A percentile compares a stretch with the other conserved stretches of the same genome.
Evolutionary conservation across 2,888 invertebrate genomes (phyloP).

Genomic region (Caenorhabditis uteleia): DNA sequence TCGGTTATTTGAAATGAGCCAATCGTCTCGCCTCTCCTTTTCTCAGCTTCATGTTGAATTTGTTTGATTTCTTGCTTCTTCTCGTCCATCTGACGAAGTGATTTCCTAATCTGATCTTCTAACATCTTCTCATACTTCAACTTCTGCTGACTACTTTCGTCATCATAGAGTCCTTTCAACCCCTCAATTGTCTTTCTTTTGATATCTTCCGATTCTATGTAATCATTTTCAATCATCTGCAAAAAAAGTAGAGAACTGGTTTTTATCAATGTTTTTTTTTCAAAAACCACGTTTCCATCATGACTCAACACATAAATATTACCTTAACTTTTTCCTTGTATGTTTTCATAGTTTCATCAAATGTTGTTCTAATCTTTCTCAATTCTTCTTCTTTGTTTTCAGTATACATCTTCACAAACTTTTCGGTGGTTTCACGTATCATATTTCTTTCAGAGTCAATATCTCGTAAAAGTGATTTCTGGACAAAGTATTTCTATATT

Average conservation of each 20-base stretch:
- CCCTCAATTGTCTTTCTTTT: constrained; percentile 37
- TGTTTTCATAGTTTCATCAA: constrained; percentile 16
- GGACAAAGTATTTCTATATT: constrained; percentile 3
- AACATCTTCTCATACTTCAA: constrained; percentile 39
- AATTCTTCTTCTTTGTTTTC: constrained; percentile 32
- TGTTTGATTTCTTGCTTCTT: constrained; percentile 31
- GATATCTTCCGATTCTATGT: constrained; percentile 35
- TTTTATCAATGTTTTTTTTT: not conserved
- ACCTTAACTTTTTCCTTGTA: constrained; percentile 24
- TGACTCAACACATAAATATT: no score
- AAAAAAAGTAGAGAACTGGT: not conserved
- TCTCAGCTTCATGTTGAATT: constrained; percentile 7
- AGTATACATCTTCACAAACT: constrained; percentile 40
- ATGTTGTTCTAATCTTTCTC: constrained; percentile 13
- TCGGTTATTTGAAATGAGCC: constrained; percentile 26
- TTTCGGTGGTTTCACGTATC: constrained; percentile 46
- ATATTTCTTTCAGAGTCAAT: constrained; percentile 44
- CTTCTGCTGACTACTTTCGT: constrained; percentile 34
- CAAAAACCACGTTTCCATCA: no score
- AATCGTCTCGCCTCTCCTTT: constrained; percentile 15
- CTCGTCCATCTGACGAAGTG: constrained; percentile 34
- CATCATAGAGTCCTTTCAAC: constrained; percentile 42
- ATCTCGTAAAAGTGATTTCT: constrained; percentile 41
- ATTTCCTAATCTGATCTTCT: constrained; percentile 43
- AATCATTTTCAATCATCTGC: constrained; percentile 43